Evolutionary conservation across 1,140 invertebrate species (phyloP).

Genomic region (Helicoverpa zea): DNA sequence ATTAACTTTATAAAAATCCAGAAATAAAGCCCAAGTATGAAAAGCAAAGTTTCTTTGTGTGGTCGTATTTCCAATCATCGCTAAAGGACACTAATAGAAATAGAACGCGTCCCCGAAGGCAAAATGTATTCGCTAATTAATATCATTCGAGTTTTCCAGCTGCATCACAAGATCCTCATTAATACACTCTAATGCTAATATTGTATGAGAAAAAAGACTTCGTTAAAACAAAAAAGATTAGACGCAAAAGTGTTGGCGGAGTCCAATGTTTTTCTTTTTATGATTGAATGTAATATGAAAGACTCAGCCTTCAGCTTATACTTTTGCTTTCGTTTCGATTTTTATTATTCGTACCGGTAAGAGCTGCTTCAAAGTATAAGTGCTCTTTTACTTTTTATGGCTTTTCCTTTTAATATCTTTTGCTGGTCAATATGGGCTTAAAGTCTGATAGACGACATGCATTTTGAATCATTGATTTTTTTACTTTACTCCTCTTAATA

Average conservation of each 20-base stretch:
- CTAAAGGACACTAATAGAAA: slow-evolving; percentile 15
- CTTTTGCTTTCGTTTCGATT: neutral
- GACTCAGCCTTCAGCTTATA: neutral
- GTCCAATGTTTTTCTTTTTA: neutral
- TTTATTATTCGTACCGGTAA: neutral
- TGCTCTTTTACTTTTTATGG: neutral
- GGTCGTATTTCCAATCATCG: neutral
- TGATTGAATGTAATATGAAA: neutral
- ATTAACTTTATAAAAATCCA: neutral
- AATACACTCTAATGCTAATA: neutral
- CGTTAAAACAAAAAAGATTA: slow-evolving; percentile 2
- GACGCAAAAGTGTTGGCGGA: neutral
- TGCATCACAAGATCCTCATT: slow-evolving; percentile 14
- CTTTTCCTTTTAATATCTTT: too few relatives aligned
- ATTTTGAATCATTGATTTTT: too few relatives aligned
- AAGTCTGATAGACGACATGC: too few relatives aligned
- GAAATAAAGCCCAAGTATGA: neutral
- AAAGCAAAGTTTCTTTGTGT: neutral
- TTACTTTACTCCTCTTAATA: too few relatives aligned
- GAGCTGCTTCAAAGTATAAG: neutral
- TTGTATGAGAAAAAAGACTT: slow-evolving; percentile 1
- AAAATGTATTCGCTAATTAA: slow-evolving; percentile 29
- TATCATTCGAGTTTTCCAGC: neutral
- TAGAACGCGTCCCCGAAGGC: neutral
- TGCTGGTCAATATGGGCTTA: too few relatives aligned